Evolutionary conservation across 2,113 vertebrate species (phyloP), one percentile per base, ranked within the genome.

Genomic region (Anguilla rostrata): DNA sequence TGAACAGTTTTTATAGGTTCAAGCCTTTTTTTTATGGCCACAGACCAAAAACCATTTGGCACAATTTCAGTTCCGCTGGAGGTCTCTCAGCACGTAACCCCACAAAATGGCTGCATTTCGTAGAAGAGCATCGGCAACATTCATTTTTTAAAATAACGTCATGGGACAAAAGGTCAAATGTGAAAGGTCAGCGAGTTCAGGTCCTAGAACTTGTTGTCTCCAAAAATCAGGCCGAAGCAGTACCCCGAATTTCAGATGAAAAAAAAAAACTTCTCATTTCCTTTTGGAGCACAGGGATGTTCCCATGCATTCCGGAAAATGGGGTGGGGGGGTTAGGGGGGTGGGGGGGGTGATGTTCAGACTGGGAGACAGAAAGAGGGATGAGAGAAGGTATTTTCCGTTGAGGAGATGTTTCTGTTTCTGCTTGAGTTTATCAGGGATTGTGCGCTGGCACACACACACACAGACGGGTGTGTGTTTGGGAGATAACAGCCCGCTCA

Each of bases 341-440:
- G 87, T 89, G 89, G 91, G 89, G 88, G 91, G 88, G 90, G 92
- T 93, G 90, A 90, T 83, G 78, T 75, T 78, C 84, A 26, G 34
- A 91, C 82, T 63, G 81, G 85, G 46, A 75, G 82, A 40, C 66
- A 43, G 46, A 29, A 79, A 81, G 43, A 46, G 43, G 9, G 43
- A 46, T 46, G 49, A 53, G 49, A 53, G 49, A 53, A 53, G 49
- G 49, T 53, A 12, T 14, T 53, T 57, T 53, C 39, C 1, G 16
- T 18, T 12, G 56, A 34, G 12, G 56, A 90, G 91, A 90, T 87
- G 90, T 90, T 66, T 66, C 94, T 94, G 93, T 90, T 66, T 66
- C 94, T 94, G 93, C 88, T 95, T 93, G 91, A 92, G 91, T 92
- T 95, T 95, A 95, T 93, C 86, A 43, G 87, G 66, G 87, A 0